These are phyloP conservation scores for Labeo rohita DNA, from an alignment of 2,113 vertebrate species.

Conservation along the genomic window DNA sequence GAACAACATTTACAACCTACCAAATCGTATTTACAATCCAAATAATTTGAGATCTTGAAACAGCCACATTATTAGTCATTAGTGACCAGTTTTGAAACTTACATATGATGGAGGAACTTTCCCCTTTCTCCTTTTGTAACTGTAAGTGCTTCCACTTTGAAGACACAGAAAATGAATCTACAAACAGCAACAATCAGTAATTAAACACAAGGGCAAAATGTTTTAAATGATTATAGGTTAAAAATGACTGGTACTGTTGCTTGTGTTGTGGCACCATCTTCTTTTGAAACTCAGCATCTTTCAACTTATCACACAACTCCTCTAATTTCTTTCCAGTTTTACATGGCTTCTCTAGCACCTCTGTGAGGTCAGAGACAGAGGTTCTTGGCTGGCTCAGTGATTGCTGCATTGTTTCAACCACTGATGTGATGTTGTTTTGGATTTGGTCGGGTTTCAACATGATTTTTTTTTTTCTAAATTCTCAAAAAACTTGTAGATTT, in stretches of 20 bases:
- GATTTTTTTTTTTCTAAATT: not conserved
- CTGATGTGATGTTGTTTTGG: not conserved
- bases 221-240: not conserved
- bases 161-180: conserved; percentile 6
- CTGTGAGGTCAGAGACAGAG: not conserved
- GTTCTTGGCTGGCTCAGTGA: not conserved
- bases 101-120: too few species aligned
- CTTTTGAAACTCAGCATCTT: not conserved
- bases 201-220: not conserved
- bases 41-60: too few species aligned
- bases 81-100: too few species aligned
- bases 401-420: not conserved
- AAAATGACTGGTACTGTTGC: not conserved
- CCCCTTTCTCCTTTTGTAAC: too few species aligned
- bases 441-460: not conserved
- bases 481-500: conserved; percentile 1
- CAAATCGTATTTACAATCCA: too few species aligned
- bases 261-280: not conserved
- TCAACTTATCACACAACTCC: not conserved
- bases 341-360: not conserved
- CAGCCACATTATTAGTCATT: too few species aligned
- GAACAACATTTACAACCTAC: too few species aligned
- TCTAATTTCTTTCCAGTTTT: not conserved
- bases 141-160: too few species aligned
- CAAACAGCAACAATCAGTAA: not conserved